Conservation (phyloP, 2,113 vertebrate species). For the Athene noctua region DNA sequence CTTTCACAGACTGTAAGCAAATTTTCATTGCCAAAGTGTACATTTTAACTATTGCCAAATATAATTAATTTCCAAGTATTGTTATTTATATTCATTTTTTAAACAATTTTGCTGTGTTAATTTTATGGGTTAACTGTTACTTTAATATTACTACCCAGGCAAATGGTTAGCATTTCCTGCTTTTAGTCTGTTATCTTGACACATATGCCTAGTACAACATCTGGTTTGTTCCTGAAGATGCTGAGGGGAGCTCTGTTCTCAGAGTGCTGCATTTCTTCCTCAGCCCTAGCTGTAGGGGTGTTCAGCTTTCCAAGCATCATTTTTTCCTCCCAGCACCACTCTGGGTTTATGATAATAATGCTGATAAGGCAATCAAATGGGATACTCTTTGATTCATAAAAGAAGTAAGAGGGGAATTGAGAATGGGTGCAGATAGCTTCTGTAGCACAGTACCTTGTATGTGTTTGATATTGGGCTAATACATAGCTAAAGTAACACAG, state of each 20-base stretch:
- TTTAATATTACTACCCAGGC: conserved; percentile 15
- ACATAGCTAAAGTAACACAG: background rate
- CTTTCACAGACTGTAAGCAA: background rate
- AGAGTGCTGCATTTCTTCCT: conserved; percentile 73
- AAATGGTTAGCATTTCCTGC: conserved; percentile 82
- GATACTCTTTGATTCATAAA: conserved; percentile 4
- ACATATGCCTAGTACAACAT: conserved; percentile 63
- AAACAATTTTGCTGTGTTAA: background rate
- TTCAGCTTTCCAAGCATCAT: conserved; percentile 48
- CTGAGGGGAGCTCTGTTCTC: conserved; percentile 66
- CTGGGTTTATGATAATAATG: conserved; percentile 12
- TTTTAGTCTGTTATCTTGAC: conserved; percentile 71
- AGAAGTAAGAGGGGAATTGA: background rate
- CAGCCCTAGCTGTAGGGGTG: conserved; percentile 51
- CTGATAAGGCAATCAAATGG: conserved; percentile 23
- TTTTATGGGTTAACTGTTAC: conserved; percentile 30
- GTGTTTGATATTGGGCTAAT: background rate
- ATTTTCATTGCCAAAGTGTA: background rate
- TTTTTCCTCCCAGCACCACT: background rate
- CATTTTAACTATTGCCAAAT: background rate
- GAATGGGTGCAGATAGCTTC: background rate
- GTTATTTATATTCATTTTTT: background rate
- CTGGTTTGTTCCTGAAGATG: conserved; percentile 72
- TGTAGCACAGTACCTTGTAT: background rate
- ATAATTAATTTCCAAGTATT: background rate